phyloP scores from a whole-genome alignment of 2,888 invertebrate species.

The Congeria kusceri region DNA sequence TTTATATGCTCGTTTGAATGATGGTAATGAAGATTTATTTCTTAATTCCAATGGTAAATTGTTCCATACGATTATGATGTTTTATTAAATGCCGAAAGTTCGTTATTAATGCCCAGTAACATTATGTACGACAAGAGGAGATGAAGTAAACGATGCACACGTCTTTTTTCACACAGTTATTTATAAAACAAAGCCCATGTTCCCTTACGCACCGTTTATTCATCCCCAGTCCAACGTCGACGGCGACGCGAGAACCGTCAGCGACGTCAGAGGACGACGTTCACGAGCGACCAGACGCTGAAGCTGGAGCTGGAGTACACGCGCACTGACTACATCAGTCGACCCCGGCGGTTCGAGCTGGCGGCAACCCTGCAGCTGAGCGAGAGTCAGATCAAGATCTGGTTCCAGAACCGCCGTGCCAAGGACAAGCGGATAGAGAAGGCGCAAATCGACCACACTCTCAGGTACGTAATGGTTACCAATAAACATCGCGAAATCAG shows the following conservation, averaged over 20 bases:
- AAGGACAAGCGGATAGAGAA: conserved; percentile 98
- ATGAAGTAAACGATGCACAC: too few relatives aligned
- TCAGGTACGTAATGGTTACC: conserved; percentile 90
- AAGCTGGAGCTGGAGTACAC: conserved; percentile 96
- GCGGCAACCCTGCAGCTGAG: conserved; percentile 89
- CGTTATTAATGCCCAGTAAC: too few relatives aligned
- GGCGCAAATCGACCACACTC: conserved; percentile 97
- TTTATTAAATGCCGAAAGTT: too few relatives aligned
- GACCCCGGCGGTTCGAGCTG: conserved; percentile 92
- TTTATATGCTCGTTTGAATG: too few relatives aligned
- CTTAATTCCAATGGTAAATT: too few relatives aligned
- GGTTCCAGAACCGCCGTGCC: conserved; percentile 97
- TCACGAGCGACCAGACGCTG: conserved; percentile 96
- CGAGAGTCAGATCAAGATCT: conserved; percentile 95
- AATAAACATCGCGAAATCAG: too few relatives aligned
- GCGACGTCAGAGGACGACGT: conserved; percentile 96
- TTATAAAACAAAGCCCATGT: too few relatives aligned
- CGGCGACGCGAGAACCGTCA: conserved; percentile 94
- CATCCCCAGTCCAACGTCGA: conserved; percentile 93
- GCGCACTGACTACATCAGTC: conserved; percentile 95
- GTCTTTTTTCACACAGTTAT: too few relatives aligned
- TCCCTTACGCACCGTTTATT: too few relatives aligned
- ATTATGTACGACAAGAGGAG: too few relatives aligned
- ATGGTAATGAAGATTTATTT: too few relatives aligned
- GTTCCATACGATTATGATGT: too few relatives aligned